Evolutionary conservation across 2,113 vertebrate species (phyloP), one percentile per base, ranked within the genome.

Genomic region (Cnemophilus loriae): DNA sequence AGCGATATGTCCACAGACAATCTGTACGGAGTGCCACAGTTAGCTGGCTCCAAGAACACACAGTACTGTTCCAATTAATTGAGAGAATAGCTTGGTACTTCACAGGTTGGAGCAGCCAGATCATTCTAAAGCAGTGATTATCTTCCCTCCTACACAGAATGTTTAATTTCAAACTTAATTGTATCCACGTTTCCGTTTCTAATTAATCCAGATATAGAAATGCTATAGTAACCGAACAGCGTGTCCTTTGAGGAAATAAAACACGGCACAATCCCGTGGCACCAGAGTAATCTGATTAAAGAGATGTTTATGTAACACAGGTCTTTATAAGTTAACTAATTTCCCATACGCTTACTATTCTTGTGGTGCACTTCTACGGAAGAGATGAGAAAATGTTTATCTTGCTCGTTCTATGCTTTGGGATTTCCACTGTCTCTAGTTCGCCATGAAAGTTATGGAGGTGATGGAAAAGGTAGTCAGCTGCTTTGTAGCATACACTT

Each of bases 101-200:
- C 91, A 87, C 94, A 93, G 84, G 88, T 95, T 95, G 89, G 55
- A 96, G 78, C 81, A 96, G 92, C 73, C 88, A 79, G 75, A 93
- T 96, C 93, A 96, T 97, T 97, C 94, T 97, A 97, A 97, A 96
- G 87, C 78, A 91, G 88, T 97, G 94, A 98, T 98, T 98, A 98
- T 96, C 95, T 96, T 97, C 83, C 81, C 93, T 83, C 33, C 93
- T 95, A 97, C 94, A 82, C 90, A 96, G 76, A 91, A 93, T 96
- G 80, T 97, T 98, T 98, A 97, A 96, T 98, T 98, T 98, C 97
- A 96, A 97, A 97, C 93, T 95, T 96, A 98, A 97, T 96, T 97
- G 93, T 96, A 97, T 91, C 74, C 96, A 96, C 81, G 77, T 97
- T 98, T 98, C 97, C 93, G 70, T 96, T 98, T 98, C 96, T 98